Conservation (phyloP, 2,113 vertebrate genomes). For the Macquaria australasica region DNA sequence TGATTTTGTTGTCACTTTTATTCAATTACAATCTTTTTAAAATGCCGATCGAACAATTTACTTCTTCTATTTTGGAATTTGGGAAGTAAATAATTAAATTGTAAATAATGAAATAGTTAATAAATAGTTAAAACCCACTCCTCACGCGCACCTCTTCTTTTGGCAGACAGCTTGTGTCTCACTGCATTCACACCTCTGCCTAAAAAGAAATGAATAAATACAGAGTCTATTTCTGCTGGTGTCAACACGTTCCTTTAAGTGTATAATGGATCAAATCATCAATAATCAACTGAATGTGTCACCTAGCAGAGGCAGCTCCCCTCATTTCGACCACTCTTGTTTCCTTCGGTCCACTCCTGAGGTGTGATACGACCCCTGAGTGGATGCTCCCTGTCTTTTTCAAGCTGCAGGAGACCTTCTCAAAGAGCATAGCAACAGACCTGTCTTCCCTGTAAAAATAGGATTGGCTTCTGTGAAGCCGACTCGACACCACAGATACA, state of each 20-base stretch:
- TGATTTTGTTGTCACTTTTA: background rate
- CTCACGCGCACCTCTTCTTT: conserved; percentile 31
- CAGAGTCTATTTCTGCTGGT: conserved; percentile 71
- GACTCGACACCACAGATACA: conserved; percentile 77
- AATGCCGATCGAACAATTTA: background rate
- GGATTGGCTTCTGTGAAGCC: conserved; percentile 81
- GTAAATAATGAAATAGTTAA: conserved; percentile 46
- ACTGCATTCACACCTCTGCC: conserved; percentile 72
- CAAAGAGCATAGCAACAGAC: conserved; percentile 86
- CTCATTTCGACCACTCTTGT: conserved; percentile 38
- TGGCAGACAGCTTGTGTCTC: conserved; percentile 51
- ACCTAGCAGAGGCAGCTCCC: conserved; percentile 47
- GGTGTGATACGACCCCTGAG: conserved; percentile 72
- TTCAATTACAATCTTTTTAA: background rate
- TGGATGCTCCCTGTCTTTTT: conserved; percentile 50
- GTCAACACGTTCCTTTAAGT: conserved; percentile 74
- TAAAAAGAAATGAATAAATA: conserved; percentile 67
- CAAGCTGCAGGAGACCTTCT: conserved; percentile 75
- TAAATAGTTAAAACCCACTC: conserved; percentile 57
- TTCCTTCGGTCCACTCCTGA: conserved; percentile 64
- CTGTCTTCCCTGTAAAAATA: conserved; percentile 85
- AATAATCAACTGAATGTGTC: conserved; percentile 81
- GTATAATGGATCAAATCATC: conserved; percentile 80
- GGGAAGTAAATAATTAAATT: conserved; percentile 20
- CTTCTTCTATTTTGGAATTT: conserved; percentile 9